A percentile compares a stretch with the other conserved stretches of the same genome.
Conservation (phyloP, 2,888 invertebrate genomes). For the Drosophila multiciliata region DNA sequence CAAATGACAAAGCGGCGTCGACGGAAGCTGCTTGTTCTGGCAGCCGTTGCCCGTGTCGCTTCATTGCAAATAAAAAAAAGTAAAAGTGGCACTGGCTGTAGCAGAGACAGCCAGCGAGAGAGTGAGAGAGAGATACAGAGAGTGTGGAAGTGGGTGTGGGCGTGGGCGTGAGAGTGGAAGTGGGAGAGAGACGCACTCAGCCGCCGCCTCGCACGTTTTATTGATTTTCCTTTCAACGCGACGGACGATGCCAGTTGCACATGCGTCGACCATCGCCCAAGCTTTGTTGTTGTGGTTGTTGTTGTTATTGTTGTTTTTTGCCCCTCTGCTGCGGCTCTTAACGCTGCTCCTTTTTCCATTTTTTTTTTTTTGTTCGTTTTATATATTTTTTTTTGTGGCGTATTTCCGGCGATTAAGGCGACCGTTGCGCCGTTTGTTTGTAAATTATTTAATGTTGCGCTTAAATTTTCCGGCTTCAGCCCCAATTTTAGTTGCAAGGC, state of each 20-base stretch:
- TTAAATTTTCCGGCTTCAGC: constrained; percentile 79
- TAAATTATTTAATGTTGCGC: constrained; percentile 81
- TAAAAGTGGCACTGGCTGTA: constrained; percentile 64
- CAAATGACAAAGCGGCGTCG: constrained; percentile 72
- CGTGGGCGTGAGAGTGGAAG: not conserved
- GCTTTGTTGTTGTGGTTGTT: constrained; percentile 7
- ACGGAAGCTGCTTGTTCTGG: constrained; percentile 74
- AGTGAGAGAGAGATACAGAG: not conserved
- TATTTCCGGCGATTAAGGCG: constrained; percentile 78
- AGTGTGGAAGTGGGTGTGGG: not conserved
- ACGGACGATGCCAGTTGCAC: constrained; percentile 66
- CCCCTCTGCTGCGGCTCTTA: constrained; percentile 24
- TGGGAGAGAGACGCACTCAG: constrained; percentile 27
- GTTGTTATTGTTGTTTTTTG: constrained; percentile 16
- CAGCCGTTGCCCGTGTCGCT: constrained; percentile 69
- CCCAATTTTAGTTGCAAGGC: constrained; percentile 29
- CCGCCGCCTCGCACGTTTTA: constrained; percentile 72
- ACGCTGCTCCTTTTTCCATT: constrained; percentile 7
- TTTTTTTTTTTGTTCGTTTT: constrained; percentile 1
- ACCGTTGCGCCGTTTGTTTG: constrained; percentile 77
- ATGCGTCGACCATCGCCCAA: constrained; percentile 66
- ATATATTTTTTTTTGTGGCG: constrained; percentile 37
- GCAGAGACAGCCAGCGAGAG: constrained; percentile 5
- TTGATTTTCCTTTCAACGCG: constrained; percentile 70
- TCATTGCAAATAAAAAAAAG: constrained; percentile 76